These are phyloP conservation scores for Drosophila kambysellisi DNA, from an alignment of 2,888 invertebrate genomes.

Conservation along the genomic window DNA sequence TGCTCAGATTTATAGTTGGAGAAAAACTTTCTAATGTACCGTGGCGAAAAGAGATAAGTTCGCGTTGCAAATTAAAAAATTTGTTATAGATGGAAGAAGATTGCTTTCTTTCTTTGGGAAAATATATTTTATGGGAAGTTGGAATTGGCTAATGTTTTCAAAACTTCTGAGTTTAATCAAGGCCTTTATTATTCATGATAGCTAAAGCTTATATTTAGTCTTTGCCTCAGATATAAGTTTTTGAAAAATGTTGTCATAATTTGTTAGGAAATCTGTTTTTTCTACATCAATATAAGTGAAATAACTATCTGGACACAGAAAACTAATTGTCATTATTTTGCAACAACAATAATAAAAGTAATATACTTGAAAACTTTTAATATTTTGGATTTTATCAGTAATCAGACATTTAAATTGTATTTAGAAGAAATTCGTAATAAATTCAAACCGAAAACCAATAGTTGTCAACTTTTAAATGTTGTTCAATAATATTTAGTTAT, in stretches of 20 bases:
- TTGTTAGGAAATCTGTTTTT: background rate
- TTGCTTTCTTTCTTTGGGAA: background rate
- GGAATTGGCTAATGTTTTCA: background rate
- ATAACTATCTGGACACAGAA: background rate
- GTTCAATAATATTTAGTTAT: slow-evolving; percentile 7
- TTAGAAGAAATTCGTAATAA: background rate
- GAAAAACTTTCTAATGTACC: slow-evolving; percentile 14
- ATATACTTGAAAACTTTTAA: no score
- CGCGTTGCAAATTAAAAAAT: slow-evolving; percentile 20
- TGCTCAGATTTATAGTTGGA: slow-evolving; percentile 14
- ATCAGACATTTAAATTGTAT: background rate
- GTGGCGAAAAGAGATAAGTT: background rate
- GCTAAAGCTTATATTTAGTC: background rate
- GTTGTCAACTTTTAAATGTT: background rate
- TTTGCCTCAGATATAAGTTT: background rate
- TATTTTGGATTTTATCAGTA: background rate
- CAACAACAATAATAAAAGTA: no score
- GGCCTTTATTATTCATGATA: background rate
- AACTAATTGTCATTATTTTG: no score
- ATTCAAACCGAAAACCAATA: background rate
- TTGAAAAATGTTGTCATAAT: background rate
- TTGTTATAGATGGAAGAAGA: background rate
- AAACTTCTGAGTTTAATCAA: background rate
- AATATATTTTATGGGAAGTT: background rate
- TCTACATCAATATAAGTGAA: background rate